Evolutionary conservation across 2,797 vertebrate species (phyloP).

Genomic region (Lophius americanus): DNA sequence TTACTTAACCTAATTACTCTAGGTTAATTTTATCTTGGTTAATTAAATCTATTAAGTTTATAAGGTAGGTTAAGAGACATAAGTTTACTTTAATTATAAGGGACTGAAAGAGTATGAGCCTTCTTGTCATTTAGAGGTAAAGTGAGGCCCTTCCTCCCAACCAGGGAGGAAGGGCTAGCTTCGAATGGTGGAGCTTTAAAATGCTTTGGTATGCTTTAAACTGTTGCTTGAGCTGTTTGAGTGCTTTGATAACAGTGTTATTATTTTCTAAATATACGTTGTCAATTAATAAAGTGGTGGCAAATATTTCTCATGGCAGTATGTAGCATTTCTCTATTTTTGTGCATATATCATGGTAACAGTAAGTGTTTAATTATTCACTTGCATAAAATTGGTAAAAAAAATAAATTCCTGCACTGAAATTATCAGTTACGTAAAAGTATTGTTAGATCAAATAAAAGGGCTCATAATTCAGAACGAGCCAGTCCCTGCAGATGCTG

Average conservation of each 20-base stretch:
- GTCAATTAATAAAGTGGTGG: slow-evolving; percentile 28
- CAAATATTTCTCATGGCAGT: slow-evolving; percentile 23
- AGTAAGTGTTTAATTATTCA: background rate
- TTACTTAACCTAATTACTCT: too few relatives aligned
- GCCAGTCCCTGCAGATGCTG: too few relatives aligned
- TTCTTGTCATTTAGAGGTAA: too few relatives aligned
- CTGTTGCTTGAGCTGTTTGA: slow-evolving; percentile 4
- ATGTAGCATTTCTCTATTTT: background rate
- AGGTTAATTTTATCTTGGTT: too few relatives aligned
- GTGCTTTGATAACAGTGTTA: slow-evolving; percentile 13
- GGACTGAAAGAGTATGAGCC: too few relatives aligned
- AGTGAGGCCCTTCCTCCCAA: too few relatives aligned
- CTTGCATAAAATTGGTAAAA: background rate
- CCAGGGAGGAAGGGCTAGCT: too few relatives aligned
- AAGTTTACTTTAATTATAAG: too few relatives aligned
- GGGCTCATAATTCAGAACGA: too few relatives aligned
- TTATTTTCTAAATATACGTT: slow-evolving; percentile 5
- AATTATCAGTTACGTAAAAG: background rate
- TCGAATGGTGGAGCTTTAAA: too few relatives aligned
- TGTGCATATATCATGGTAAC: background rate
- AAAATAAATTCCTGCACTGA: background rate
- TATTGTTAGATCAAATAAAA: background rate
- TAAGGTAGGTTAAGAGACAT: too few relatives aligned
- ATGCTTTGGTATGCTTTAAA: background rate
- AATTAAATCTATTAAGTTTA: too few relatives aligned